A percentile compares a stretch with the other conserved stretches of the same genome.
phyloP scores from a whole-genome alignment of 1,140 invertebrate genomes.

The Pantala flavescens region DNA sequence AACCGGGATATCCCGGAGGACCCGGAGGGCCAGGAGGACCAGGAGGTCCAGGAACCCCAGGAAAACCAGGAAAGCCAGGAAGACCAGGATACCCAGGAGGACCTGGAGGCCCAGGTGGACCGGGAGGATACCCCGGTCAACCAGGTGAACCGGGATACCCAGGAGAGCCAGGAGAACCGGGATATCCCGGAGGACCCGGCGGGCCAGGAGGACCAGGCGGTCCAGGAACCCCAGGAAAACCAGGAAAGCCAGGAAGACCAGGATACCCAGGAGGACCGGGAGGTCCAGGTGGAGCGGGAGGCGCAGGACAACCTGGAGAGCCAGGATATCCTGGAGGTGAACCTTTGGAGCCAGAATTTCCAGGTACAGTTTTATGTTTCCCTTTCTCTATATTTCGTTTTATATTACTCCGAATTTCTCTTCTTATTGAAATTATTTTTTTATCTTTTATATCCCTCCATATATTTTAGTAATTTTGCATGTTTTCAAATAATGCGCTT shows the following conservation, averaged over 20 bases:
- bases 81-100: not conserved
- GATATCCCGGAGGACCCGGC: constrained; percentile 18
- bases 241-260: constrained; percentile 1
- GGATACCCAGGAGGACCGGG: not conserved
- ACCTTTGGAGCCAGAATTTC: constrained; percentile 25
- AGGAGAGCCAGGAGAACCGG: constrained; percentile 12
- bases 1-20: not conserved
- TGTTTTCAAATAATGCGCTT: too few relatives aligned
- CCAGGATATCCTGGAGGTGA: constrained; percentile 23
- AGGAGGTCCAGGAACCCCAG: not conserved
- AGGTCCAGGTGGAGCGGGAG: constrained; percentile 14
- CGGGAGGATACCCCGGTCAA: not conserved
- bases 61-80: not conserved
- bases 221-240: not conserved
- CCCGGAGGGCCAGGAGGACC: constrained; percentile 14
- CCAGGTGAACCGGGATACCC: not conserved
- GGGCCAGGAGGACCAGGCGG: constrained; percentile 17
- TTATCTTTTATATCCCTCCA: too few relatives aligned
- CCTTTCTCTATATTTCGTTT: too few relatives aligned
- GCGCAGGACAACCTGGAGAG: constrained; percentile 20
- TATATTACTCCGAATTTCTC: too few relatives aligned
- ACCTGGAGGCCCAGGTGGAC: not conserved
- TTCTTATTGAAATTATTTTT: too few relatives aligned
- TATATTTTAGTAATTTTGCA: too few relatives aligned
- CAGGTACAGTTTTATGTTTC: too few relatives aligned